Conservation (phyloP, 2,797 vertebrate genomes). For the Helicolenus hilgendorfi region DNA sequence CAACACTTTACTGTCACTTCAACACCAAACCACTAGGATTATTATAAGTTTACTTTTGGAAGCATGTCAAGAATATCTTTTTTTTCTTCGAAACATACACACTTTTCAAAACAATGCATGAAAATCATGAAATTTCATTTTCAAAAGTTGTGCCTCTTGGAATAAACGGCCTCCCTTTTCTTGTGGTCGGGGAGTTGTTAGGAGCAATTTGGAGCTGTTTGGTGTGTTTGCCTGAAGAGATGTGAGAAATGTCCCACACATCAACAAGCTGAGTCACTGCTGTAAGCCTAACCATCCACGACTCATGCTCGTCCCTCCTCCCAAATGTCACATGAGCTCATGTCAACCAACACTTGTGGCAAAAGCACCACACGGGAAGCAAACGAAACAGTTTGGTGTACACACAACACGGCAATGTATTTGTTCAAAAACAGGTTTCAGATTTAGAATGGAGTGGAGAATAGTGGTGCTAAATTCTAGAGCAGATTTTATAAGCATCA, state of each 20-base stretch:
- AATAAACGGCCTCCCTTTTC: constrained; percentile 33
- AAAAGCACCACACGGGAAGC: constrained; percentile 14
- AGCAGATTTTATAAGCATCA: neutral
- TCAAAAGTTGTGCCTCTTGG: constrained; percentile 6
- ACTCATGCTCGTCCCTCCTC: constrained; percentile 60
- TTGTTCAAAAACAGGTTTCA: constrained; percentile 16
- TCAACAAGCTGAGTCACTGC: constrained; percentile 80
- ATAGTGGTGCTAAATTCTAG: neutral
- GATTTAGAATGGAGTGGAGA: neutral
- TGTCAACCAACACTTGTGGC: constrained; percentile 66
- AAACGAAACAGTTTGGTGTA: constrained; percentile 41
- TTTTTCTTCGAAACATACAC: neutral
- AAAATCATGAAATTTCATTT: constrained; percentile 18
- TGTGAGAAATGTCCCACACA: constrained; percentile 80
- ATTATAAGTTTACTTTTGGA: neutral
- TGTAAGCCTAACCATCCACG: constrained; percentile 66
- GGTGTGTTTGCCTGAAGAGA: constrained; percentile 64
- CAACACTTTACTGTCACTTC: neutral
- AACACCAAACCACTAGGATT: neutral
- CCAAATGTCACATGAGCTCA: constrained; percentile 81
- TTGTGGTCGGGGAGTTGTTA: constrained; percentile 49
- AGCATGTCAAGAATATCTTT: neutral
- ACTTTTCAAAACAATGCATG: neutral
- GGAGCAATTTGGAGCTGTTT: constrained; percentile 68
- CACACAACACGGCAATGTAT: neutral